These are phyloP conservation scores for Aurelia aurita complex sp. Pacific DNA, from an alignment of 30 jellyfish, hydroid and myxozoan genomes.

Conservation along the genomic window DNA sequence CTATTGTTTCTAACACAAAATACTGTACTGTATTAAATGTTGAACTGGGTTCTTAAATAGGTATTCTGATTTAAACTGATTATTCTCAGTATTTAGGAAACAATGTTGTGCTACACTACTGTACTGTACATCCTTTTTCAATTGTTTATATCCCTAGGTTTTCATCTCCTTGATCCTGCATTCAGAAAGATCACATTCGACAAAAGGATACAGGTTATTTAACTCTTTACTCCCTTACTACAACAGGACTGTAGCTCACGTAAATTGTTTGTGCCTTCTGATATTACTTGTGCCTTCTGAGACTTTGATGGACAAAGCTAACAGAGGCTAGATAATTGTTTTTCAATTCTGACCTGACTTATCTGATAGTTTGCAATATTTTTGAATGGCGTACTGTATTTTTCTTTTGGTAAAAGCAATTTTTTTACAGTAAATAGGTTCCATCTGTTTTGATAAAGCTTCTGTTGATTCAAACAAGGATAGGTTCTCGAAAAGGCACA, in stretches of 20 bases:
- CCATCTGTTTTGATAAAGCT: no score
- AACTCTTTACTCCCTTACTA: not conserved
- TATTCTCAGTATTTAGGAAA: no score
- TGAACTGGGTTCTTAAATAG: no score
- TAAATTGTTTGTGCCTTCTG: not conserved
- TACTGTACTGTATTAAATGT: no score
- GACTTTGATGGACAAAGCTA: not conserved
- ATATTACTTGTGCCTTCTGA: not conserved
- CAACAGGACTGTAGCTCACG: not conserved
- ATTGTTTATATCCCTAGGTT: constrained; percentile 48
- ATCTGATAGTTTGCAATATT: not conserved
- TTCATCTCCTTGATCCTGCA: constrained; percentile 78
- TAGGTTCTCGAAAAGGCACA: no score
- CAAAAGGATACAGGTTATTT: constrained; percentile 61
- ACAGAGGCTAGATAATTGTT: not conserved
- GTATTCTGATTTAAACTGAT: no score
- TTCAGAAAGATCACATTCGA: constrained; percentile 72
- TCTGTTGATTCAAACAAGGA: no score
- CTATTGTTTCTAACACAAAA: no score
- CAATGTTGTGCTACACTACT: no score
- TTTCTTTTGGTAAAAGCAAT: not conserved
- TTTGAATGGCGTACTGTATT: not conserved
- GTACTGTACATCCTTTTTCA: no score
- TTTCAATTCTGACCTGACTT: not conserved
- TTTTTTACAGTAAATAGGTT: no score